Evolutionary conservation across 2,888 invertebrate genomes (phyloP), one percentile per base, ranked within the genome.

Genomic region (Axea sp.): DNA sequence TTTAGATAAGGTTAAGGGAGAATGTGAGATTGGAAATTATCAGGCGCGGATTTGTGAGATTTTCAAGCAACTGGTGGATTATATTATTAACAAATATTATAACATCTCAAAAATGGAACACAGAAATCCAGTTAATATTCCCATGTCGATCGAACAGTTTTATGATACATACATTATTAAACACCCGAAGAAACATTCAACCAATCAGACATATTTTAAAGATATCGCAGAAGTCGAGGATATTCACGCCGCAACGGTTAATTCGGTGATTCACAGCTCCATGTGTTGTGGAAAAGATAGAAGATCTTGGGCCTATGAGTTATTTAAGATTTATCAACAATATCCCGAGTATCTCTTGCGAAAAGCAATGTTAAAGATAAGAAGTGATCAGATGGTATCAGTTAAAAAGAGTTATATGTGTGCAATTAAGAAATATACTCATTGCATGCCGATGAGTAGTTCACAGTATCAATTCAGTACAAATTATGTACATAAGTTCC

Each of bases 301-400:
- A 79, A 89, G 90, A 0, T 90, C 91, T 0, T 91, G 91, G 85
- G 90, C 91, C 0, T 90, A 91, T 77, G 93, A 93, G 75, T 88
- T 94, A 69, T 93, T 92, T 78, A 91, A 91, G 80, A 90, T 94
- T 8, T 94, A 94, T 80, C 92, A 92, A 77, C 92, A 92, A 75
- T 95, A 92, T 84, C 90, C 93, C 0, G 94, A 95, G 75, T 88
- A 88, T 15, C 81, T 92, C 2, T 86, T 95, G 2, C 88, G 91
- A 47, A 87, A 88, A 0, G 92, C 92, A 0, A 90, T 93, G 79
- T 85, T 87, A 1, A 90, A 91, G 78, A 89, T 93, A 28, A 89
- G 91, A 4, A 78, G 87, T 0, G 90, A 91, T 76, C 90, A 91
- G 19, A 88, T 93, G 81, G 90, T 93, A 5, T 90, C 92, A 0